Base-by-base conservation (phyloP, 2,888 invertebrate species). In the Diarsia dahlii region DNA sequence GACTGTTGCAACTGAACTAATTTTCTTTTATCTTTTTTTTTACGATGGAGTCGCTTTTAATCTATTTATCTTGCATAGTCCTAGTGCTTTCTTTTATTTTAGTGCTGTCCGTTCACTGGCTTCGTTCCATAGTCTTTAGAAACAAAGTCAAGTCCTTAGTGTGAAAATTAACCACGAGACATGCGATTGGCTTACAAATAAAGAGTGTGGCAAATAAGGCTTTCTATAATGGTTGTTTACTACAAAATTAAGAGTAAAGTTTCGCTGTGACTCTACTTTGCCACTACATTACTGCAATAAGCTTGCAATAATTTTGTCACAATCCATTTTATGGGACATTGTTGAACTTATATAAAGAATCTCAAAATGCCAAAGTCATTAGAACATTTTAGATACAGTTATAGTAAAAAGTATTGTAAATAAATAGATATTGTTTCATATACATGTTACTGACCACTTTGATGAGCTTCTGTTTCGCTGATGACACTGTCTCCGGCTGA, bases 251-350 rank as follows among this genome's bases (percentile, higher is more conserved):
- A 91, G 96, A 96, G 96, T 96, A 96, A 96, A 92, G 96, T 96
- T 96, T 96, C 96, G 96, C 96, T 94, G 95, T 96, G 96, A 96
- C 94, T 95, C 95, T 95, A 96, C 95, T 94, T 95, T 95, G 96
- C 96, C 96, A 96, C 95, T 95, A 95, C 94, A 90, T 89, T 91
- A 93, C 92, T 92, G 93, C 91, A 91, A 87, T 87, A 94, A 95
- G 94, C 94, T 93, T 93, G 91, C 91, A 90, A 88, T 90, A 90
- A 89, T 84, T 85, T 83, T 85, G 77, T 84, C 74, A 77, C 76
- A 84, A 82, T 80, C 66, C 76, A 78, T 73, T 88, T 81, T 76
- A 76, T 75, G 72, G 78, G 76, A 74, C 70, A 48, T 54, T 58
- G 48, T 54, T 58, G 48, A 70, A 69, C 56, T 71, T 45, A 60